These are phyloP conservation scores for Nettapus auritus DNA, from an alignment of 2,113 vertebrate species.

Conservation along the genomic window DNA sequence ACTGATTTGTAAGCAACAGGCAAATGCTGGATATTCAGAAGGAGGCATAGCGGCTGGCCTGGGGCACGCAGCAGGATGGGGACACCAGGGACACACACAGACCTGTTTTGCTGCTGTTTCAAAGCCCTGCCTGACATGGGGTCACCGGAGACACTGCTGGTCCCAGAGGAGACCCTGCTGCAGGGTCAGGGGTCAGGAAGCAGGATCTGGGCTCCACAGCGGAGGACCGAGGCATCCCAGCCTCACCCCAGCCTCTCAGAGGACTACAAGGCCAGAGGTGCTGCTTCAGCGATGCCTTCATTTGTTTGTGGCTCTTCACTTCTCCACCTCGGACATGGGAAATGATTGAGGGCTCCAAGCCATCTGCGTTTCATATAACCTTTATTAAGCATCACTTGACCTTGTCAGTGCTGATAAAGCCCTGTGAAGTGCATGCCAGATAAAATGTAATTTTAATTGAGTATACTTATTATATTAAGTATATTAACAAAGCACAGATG, in stretches of 20 bases:
- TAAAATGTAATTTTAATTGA: conserved; percentile 59
- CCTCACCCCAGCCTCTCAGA: too few relatives aligned
- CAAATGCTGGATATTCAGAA: accelerated
- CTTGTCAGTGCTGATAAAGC: conserved; percentile 46
- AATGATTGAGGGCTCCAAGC: not conserved
- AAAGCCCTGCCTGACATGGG: too few relatives aligned
- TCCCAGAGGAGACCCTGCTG: too few relatives aligned
- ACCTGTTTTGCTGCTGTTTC: not conserved
- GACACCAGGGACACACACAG: not conserved
- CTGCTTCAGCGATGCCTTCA: accelerated
- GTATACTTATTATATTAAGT: conserved; percentile 29
- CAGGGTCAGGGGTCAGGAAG: too few relatives aligned
- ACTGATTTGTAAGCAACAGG: not conserved
- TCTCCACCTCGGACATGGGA: not conserved
- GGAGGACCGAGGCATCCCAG: too few relatives aligned
- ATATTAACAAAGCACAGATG: conserved; percentile 36
- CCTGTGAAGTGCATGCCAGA: conserved; percentile 11
- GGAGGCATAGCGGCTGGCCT: not conserved
- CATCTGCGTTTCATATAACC: conserved; percentile 12
- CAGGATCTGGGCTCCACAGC: too few relatives aligned
- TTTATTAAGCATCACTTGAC: conserved; percentile 57
- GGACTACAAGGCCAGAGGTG: not conserved
- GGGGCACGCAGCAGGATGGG: not conserved
- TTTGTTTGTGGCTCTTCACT: not conserved
- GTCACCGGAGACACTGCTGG: too few relatives aligned